Percentiles rank a stretch among this genome's conserved stretches.
phyloP scores from a whole-genome alignment of 2,797 vertebrate genomes.

The Sarcoramphus papa region DNA sequence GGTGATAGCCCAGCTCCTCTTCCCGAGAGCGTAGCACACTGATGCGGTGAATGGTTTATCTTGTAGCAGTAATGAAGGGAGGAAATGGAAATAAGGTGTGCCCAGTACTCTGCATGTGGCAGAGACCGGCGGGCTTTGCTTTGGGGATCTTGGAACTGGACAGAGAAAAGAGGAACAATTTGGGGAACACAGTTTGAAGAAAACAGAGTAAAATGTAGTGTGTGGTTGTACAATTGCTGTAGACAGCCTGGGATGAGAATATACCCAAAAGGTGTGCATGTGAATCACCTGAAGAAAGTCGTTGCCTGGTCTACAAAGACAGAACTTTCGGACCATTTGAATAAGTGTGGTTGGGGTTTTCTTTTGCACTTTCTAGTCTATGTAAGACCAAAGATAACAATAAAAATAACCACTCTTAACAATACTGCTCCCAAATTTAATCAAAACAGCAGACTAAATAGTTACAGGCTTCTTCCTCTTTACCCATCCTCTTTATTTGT shows the following conservation, averaged over 20 bases:
- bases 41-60: background rate
- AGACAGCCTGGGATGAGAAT: background rate
- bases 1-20: background rate
- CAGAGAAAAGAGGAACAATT: background rate
- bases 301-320: background rate
- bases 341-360: background rate
- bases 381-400: background rate
- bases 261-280: background rate
- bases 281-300: background rate
- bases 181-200: background rate
- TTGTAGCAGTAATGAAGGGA: background rate
- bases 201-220: background rate
- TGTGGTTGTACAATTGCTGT: background rate
- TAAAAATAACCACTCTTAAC: background rate
- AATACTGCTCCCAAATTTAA: background rate
- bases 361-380: background rate
- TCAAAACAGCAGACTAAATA: background rate
- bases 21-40: background rate
- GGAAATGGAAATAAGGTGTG: background rate
- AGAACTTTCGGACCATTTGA: background rate
- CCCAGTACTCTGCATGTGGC: rapidly evolving
- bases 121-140: background rate
- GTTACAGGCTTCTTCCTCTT: background rate
- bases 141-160: background rate
- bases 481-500: background rate